phyloP scores from a whole-genome alignment of 2,888 invertebrate species.

The Fragum sueziense region DNA sequence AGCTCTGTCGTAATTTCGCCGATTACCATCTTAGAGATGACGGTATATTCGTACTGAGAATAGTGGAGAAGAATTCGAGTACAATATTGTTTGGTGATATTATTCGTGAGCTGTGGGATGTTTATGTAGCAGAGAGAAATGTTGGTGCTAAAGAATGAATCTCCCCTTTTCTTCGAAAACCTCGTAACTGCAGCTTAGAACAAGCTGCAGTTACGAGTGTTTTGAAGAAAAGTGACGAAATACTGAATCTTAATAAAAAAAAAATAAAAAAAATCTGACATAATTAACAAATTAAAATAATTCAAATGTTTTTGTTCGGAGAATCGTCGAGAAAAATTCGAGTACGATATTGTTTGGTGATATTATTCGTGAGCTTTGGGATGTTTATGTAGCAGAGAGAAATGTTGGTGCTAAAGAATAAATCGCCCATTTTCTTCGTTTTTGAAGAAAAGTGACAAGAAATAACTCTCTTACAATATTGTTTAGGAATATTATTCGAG shows the following conservation, averaged over 20 bases:
- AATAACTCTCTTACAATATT: conserved; percentile 77
- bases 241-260: too few species aligned
- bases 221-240: too few species aligned
- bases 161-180: too few species aligned
- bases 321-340: conserved; percentile 76
- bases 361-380: conserved; percentile 73
- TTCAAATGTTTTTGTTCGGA: conserved; percentile 73
- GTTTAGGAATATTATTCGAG: conserved; percentile 72
- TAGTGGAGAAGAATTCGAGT: conserved; percentile 76
- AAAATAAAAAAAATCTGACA: too few species aligned
- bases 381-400: conserved; percentile 58
- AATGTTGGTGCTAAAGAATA: too few species aligned
- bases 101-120: conserved; percentile 72
- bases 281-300: too few species aligned
- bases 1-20: conserved; percentile 72
- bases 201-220: too few species aligned
- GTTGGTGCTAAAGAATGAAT: too few species aligned
- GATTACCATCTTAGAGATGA: conserved; percentile 77
- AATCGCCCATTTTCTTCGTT: too few species aligned
- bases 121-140: conserved; percentile 57
- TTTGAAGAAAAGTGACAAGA: too few species aligned
- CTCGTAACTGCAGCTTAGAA: too few species aligned
- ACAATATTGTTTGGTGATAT: conserved; percentile 76
- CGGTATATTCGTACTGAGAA: conserved; percentile 73
- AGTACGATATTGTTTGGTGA: conserved; percentile 77